phyloP scores from a whole-genome alignment of 2,797 vertebrate genomes.

The Channa striata region DNA sequence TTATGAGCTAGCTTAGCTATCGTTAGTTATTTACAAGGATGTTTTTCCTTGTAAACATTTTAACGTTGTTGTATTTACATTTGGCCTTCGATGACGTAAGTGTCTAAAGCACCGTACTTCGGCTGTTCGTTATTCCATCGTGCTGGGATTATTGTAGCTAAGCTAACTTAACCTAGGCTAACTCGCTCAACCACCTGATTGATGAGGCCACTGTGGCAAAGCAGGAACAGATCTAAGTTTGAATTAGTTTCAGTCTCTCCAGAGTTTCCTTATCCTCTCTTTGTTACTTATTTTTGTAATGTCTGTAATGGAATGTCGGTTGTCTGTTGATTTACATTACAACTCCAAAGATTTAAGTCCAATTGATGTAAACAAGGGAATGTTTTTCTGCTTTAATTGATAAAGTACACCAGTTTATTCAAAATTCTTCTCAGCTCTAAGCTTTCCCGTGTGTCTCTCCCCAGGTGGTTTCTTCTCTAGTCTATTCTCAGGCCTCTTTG shows the following conservation, averaged over 20 bases:
- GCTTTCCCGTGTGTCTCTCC: neutral
- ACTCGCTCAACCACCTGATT: conserved; percentile 2
- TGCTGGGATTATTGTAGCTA: conserved; percentile 1
- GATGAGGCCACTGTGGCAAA: neutral
- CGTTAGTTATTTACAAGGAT: conserved; percentile 30
- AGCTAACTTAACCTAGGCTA: conserved; percentile 45
- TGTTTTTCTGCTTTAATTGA: neutral
- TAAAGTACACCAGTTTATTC: neutral
- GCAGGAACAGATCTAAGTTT: neutral
- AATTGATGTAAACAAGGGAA: no score
- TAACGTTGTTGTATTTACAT: fast-evolving
- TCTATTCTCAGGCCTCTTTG: conserved; percentile 95
- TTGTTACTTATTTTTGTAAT: neutral
- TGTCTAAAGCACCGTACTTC: neutral
- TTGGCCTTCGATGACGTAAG: fast-evolving
- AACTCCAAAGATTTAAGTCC: no score
- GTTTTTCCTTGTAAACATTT: neutral
- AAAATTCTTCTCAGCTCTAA: neutral
- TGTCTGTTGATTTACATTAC: no score
- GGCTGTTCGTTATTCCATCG: neutral
- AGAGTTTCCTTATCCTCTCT: neutral
- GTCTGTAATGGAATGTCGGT: no score
- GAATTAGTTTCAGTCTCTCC: neutral
- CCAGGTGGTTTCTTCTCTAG: conserved; percentile 96
- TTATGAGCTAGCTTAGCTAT: conserved; percentile 15